Evolutionary conservation across 2,888 invertebrate species (phyloP).

Genomic region (Tribolium freemani): DNA sequence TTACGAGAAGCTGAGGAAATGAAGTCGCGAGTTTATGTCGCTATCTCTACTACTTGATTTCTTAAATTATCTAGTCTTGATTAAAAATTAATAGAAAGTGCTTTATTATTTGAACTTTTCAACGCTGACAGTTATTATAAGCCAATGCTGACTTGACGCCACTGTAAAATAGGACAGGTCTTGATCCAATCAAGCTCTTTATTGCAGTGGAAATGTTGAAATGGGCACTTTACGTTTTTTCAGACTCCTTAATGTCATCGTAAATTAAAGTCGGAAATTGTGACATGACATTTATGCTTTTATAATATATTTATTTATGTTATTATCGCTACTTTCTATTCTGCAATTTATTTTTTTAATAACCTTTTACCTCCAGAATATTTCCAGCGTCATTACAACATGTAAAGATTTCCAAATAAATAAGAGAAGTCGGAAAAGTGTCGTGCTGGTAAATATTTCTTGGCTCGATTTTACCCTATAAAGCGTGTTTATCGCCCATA

Average conservation of each 20-base stretch:
- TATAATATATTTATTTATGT: slow-evolving; percentile 29
- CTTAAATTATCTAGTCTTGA: slow-evolving; percentile 2
- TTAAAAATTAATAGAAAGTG: neutral
- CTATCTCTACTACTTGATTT: neutral
- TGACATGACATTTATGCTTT: slow-evolving; percentile 32
- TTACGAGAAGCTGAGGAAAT: neutral
- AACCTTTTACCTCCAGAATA: neutral
- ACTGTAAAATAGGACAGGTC: slow-evolving; percentile 11
- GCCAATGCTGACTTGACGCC: slow-evolving; percentile 24
- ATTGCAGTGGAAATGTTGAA: slow-evolving; percentile 30
- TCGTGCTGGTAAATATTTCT: neutral
- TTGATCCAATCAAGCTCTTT: slow-evolving; percentile 35
- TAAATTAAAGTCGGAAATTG: slow-evolving; percentile 29
- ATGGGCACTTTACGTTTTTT: slow-evolving; percentile 32
- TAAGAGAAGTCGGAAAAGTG: slow-evolving; percentile 4
- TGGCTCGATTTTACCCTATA: neutral
- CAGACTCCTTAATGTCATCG: slow-evolving; percentile 30
- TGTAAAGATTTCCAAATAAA: neutral
- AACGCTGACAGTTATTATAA: slow-evolving; percentile 6
- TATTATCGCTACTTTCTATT: slow-evolving; percentile 10
- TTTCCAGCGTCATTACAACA: slow-evolving; percentile 7
- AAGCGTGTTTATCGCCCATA: slow-evolving; percentile 4
- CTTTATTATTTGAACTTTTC: neutral
- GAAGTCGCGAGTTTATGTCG: neutral
- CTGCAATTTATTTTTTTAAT: slow-evolving; percentile 22